A percentile compares a stretch with the other conserved stretches of the same genome.
phyloP scores from a whole-genome alignment of 2,113 vertebrate species.

The Agapornis roseicollis region DNA sequence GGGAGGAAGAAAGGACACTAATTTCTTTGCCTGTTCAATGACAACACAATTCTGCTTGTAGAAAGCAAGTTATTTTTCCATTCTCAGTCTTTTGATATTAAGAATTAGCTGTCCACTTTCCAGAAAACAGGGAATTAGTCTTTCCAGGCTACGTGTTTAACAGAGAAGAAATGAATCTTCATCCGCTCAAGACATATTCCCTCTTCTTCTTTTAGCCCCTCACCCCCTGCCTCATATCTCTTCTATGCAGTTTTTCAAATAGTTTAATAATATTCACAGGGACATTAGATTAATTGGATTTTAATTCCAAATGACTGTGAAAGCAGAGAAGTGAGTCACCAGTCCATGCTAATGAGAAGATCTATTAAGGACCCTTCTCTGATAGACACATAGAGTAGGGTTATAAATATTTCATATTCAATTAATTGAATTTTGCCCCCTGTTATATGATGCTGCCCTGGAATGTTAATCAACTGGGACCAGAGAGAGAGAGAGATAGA shows the following conservation, averaged over 20 bases:
- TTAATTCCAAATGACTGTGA: slow-evolving; percentile 84
- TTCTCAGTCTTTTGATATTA: slow-evolving; percentile 10
- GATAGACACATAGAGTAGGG: slow-evolving; percentile 80
- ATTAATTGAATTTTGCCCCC: slow-evolving; percentile 84
- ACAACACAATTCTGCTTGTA: background rate
- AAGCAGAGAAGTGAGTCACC: slow-evolving; percentile 89
- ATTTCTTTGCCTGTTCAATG: background rate
- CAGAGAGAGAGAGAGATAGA: slow-evolving; percentile 36
- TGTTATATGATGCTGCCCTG: slow-evolving; percentile 74
- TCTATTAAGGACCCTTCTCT: slow-evolving; percentile 89
- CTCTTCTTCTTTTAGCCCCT: slow-evolving; percentile 57
- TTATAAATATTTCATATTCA: slow-evolving; percentile 91
- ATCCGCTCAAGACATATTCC: slow-evolving; percentile 56
- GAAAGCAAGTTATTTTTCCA: background rate
- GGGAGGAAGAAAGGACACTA: background rate
- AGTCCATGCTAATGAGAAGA: slow-evolving; percentile 93
- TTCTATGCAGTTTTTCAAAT: slow-evolving; percentile 78
- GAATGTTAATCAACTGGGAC: slow-evolving; percentile 75
- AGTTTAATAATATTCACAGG: slow-evolving; percentile 83
- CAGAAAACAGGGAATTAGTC: slow-evolving; percentile 44
- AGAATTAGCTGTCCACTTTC: slow-evolving; percentile 24
- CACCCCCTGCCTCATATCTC: slow-evolving; percentile 69
- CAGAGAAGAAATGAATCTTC: slow-evolving; percentile 64
- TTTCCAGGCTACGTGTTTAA: slow-evolving; percentile 32
- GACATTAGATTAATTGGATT: slow-evolving; percentile 87